Base-by-base conservation (phyloP, 53 echinoderm and acorn worm genomes). In the Astropecten irregularis region DNA sequence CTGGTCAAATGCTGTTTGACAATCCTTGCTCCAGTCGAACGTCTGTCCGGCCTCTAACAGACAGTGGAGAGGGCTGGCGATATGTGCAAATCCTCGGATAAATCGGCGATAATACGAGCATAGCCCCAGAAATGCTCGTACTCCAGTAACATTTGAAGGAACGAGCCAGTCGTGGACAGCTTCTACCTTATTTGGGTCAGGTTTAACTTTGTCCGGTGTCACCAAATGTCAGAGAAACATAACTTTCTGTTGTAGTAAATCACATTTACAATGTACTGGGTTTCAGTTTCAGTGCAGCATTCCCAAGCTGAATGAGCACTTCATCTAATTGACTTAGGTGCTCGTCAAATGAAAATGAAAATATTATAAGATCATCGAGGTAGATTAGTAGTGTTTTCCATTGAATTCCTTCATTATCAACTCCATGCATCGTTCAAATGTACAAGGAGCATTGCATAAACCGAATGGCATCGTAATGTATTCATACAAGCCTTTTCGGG, bases 311-410 rank as follows among this genome's bases (percentile, higher is more conserved):
- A 1, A 19, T 11, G 2, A 90, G 30, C 2, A 90, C 81, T 10
- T 77, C 73, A 22, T 92, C 71, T 18, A 88, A 64, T 2, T 60
- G 61, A 11, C 54, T 2, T 28, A 88, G 54, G 79, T 88, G 88
- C 32, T 79, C 59, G 19, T 81, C 60, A 44, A 88, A 81, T 11
- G 77, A 48, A 2, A 82, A 57, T 11, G 87, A 61, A 16, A 85
- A 69, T 8, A 92, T 54, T 49, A 89, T 88, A 4, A 90, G 10
- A 30, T 86, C 86, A 40, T 88, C 92, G 0, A 92, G 40, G 59
- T 92, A 88, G 0, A 92, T 71, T 14, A 92, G 48, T 34, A 86
- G 30, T 0, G 82, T 82, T 71, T 83, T 82, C 92, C 92, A 92
- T 29, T 92, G 92, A 1, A 92, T 51, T 1, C 82, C 84, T 51